Conservation (phyloP, 2,113 vertebrate genomes). For the Blennius ocellaris region DNA sequence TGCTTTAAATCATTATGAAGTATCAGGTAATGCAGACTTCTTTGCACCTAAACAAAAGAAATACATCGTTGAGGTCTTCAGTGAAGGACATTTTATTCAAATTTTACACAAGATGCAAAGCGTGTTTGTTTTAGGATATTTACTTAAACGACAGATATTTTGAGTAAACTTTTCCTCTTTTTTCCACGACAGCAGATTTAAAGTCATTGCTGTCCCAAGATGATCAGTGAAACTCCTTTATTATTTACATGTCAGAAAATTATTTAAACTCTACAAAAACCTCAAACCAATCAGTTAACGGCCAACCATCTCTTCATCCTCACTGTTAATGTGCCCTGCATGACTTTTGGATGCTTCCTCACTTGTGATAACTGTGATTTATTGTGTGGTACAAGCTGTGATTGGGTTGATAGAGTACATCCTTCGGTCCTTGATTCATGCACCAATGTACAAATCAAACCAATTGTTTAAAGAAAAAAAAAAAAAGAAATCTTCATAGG, state of each 20-base stretch:
- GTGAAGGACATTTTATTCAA: slow-evolving; percentile 41
- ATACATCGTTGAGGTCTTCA: slow-evolving; percentile 5
- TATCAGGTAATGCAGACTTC: neutral
- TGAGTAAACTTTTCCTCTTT: slow-evolving; percentile 42
- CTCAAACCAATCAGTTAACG: slow-evolving; percentile 11
- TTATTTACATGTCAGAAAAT: slow-evolving; percentile 22
- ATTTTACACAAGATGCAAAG: no score
- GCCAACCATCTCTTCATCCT: slow-evolving; percentile 74
- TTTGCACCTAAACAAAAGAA: slow-evolving; percentile 27
- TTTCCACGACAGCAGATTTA: neutral
- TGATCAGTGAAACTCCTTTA: neutral
- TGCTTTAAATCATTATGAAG: slow-evolving; percentile 35
- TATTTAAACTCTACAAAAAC: neutral
- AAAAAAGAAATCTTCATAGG: no score
- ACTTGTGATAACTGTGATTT: slow-evolving; percentile 71
- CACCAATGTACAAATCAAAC: slow-evolving; percentile 22
- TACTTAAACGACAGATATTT: slow-evolving; percentile 42
- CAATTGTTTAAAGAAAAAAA: neutral
- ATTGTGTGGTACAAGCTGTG: slow-evolving; percentile 60
- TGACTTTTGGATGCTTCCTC: slow-evolving; percentile 77
- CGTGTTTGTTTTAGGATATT: no score
- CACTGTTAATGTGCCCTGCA: slow-evolving; percentile 77
- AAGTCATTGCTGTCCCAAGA: slow-evolving; percentile 3
- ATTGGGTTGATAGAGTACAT: slow-evolving; percentile 50
- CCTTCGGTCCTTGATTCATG: slow-evolving; percentile 23